Evolutionary conservation across 2,888 invertebrate genomes (phyloP), one percentile per base, ranked within the genome.

Genomic region (Fabriciana adippe): DNA sequence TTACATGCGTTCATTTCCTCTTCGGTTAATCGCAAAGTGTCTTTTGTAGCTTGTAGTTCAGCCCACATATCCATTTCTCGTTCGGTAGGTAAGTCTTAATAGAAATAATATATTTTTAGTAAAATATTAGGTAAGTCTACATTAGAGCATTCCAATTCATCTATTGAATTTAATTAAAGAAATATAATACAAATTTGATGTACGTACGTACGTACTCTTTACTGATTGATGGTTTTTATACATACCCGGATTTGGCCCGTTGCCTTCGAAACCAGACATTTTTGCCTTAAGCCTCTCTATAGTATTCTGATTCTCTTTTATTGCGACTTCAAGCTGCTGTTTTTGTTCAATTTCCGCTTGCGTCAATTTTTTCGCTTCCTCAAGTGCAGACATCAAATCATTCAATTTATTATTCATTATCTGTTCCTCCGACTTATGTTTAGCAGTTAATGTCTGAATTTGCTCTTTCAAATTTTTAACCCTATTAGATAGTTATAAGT

Each of bases 21-120:
- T 77, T 92, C 92, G 14, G 86, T 82, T 54, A 82, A 66, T n/a
- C 86, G 83, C 61, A 92, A 80, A 50, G 84, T 83, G 47, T 91
- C 90, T 78, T 92, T 92, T n/a, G 87, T 87, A 18, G 90, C 86
- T 76, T 90, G 87, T 61, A 92, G 72, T 71, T 92, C 90, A 26
- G 92, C 86, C 87, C 88, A 87, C 65, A 92, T 74, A 72, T 89
- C 88, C 82, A 92, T 88, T 80, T 92, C 92, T 75, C 88, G 81
- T 80, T 89, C 87, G 35, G 88, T 88, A 50, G 90, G 90, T 64
- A 89, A 76, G 73, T 90, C 92, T 91, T 68, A 41, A 62, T 6
- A 41, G 41, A 21, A 50, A 54, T 18, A 15, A 45, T n/a, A 31
- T 35, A 51, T 6, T 18, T 14, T 48, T 53, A 55, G 5, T 53